Conservation (phyloP, 2,113 vertebrate species). For the Plestiodon gilberti region DNA sequence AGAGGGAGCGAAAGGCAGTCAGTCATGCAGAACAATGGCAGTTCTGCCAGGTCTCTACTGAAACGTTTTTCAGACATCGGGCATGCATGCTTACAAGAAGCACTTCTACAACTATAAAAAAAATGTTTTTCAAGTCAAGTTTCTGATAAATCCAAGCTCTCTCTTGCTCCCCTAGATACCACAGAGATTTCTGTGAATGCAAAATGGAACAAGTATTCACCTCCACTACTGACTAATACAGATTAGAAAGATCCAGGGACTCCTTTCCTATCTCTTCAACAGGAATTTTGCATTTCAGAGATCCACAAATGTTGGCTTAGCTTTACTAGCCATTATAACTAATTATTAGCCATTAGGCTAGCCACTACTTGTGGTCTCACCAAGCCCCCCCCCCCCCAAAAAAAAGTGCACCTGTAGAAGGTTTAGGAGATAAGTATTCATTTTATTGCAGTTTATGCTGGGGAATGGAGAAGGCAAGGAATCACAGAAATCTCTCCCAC, state of each 20-base stretch:
- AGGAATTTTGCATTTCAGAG: neutral
- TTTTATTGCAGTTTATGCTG: neutral
- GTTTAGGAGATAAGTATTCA: neutral
- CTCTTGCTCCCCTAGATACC: neutral
- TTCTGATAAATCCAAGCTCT: neutral
- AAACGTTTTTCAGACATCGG: neutral
- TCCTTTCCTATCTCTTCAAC: neutral
- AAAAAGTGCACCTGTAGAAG: neutral
- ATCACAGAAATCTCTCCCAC: neutral
- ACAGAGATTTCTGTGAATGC: neutral
- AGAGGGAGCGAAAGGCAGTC: neutral
- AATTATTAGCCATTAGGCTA: too few species aligned
- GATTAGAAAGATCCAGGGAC: neutral
- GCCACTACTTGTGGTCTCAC: neutral
- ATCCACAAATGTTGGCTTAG: neutral
- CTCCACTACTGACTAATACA: neutral
- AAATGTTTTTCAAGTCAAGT: too few species aligned
- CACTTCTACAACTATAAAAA: neutral
- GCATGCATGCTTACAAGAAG: neutral
- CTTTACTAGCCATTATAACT: neutral
- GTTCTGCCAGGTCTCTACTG: neutral
- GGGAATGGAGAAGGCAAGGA: neutral
- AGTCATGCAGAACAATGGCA: neutral
- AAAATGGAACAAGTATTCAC: neutral
- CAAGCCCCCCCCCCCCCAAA: too few species aligned